These are phyloP conservation scores for Hypsopygia costalis DNA, from an alignment of 2,888 invertebrate genomes.

Conservation along the genomic window DNA sequence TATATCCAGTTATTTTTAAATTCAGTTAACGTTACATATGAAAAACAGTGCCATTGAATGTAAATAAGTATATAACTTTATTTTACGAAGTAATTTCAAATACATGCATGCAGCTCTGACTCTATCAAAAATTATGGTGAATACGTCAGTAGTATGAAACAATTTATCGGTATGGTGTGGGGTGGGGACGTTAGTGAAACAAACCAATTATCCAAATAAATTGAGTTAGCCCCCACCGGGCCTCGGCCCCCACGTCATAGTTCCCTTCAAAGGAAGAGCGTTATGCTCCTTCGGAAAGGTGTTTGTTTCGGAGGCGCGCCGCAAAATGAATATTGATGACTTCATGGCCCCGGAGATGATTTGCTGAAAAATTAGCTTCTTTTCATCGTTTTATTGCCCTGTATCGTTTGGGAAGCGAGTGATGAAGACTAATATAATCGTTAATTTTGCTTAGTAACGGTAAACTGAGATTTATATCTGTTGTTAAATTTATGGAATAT, in stretches of 20 bases:
- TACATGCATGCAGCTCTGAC: background rate
- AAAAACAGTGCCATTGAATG: too few relatives aligned
- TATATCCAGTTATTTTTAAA: background rate
- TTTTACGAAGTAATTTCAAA: background rate
- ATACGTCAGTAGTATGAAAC: slow-evolving; percentile 19
- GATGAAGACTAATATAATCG: slow-evolving; percentile 77
- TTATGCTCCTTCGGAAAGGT: slow-evolving; percentile 63
- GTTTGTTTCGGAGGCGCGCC: slow-evolving; percentile 76
- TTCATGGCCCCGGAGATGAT: slow-evolving; percentile 76
- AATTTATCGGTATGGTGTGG: slow-evolving; percentile 39
- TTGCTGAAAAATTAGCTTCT: slow-evolving; percentile 78
- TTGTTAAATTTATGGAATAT: slow-evolving; percentile 2
- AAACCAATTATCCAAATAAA: slow-evolving; percentile 74
- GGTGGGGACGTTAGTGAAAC: slow-evolving; percentile 52
- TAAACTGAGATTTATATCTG: slow-evolving; percentile 52
- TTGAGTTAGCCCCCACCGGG: slow-evolving; percentile 55
- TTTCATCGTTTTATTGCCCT: slow-evolving; percentile 76
- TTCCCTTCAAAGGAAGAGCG: slow-evolving; percentile 66
- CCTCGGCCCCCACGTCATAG: slow-evolving; percentile 49
- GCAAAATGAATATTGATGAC: slow-evolving; percentile 79
- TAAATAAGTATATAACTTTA: background rate
- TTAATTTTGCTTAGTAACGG: slow-evolving; percentile 71
- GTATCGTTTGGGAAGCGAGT: slow-evolving; percentile 55
- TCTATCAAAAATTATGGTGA: background rate
- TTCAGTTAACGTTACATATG: background rate